Percentiles rank a stretch among this genome's conserved stretches.
phyloP scores from a whole-genome alignment of 2,888 invertebrate species.

The Caenorhabditis angaria region DNA sequence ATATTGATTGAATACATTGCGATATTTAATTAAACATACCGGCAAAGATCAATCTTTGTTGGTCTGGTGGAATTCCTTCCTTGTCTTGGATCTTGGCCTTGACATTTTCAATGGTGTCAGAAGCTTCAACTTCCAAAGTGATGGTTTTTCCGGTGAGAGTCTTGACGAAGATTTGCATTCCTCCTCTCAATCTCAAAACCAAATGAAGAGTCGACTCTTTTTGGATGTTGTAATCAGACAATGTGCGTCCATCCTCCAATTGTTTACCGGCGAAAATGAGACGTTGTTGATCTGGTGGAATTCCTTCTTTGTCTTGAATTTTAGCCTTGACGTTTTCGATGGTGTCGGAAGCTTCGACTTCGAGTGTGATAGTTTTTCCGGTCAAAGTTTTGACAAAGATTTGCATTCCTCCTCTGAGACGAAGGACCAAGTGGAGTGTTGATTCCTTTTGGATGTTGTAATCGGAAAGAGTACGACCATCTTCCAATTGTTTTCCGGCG shows the following conservation, averaged over 20 bases:
- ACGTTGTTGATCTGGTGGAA: too few species aligned
- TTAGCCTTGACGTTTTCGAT: too few species aligned
- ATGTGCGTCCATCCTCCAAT: constrained; percentile 71
- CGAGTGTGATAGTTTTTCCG: too few species aligned
- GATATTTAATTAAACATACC: constrained; percentile 75
- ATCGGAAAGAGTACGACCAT: constrained; percentile 56
- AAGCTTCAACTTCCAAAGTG: constrained; percentile 52
- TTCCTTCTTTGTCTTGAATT: too few species aligned
- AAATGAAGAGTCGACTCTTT: constrained; percentile 53
- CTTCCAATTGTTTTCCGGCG: constrained; percentile 74
- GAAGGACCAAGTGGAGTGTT: constrained; percentile 48
- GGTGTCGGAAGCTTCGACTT: too few species aligned
- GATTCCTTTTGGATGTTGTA: constrained; percentile 57
- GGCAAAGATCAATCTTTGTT: constrained; percentile 51
- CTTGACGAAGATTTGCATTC: constrained; percentile 83
- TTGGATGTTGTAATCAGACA: constrained; percentile 58
- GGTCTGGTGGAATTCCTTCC: constrained; percentile 43
- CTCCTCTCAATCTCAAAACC: constrained; percentile 52
- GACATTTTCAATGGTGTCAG: too few species aligned
- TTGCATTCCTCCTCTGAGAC: too few species aligned
- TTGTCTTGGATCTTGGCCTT: constrained; percentile 54
- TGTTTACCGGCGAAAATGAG: constrained; percentile 72
- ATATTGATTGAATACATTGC: background rate
- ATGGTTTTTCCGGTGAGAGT: constrained; percentile 91
- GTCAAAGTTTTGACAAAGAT: too few species aligned